Conservation (phyloP, 2,797 vertebrate genomes). For the Dryobates pubescens region DNA sequence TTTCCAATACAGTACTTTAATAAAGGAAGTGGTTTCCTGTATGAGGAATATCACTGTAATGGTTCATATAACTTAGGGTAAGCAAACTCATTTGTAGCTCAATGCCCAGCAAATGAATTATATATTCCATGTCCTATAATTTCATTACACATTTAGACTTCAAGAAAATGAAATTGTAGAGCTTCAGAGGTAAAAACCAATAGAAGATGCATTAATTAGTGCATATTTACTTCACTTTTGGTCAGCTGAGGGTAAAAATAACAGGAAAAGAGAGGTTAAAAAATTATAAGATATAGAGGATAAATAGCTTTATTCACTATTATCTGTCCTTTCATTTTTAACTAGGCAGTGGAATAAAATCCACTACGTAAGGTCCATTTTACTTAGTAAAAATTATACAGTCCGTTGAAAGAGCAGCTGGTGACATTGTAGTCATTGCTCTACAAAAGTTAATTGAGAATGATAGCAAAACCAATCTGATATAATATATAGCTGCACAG, state of each 20-base stretch:
- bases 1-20: neutral
- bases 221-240: neutral
- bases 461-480: conserved; percentile 26
- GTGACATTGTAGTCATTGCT: conserved; percentile 52
- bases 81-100: neutral
- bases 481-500: conserved; percentile 47
- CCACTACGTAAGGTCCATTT: conserved; percentile 6
- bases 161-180: neutral
- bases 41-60: neutral
- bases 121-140: neutral
- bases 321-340: conserved; percentile 26
- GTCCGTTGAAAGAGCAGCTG: conserved; percentile 68
- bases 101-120: neutral
- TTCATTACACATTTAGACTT: neutral
- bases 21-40: neutral
- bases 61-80: neutral
- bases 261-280: neutral
- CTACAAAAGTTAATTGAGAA: conserved; percentile 67
- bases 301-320: neutral
- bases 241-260: conserved; percentile 14
- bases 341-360: conserved; percentile 32
- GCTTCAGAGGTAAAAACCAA: neutral
- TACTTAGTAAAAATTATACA: conserved; percentile 40
- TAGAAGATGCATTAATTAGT: neutral
- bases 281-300: neutral